Evolutionary conservation across 2,797 vertebrate genomes (phyloP).

Genomic region (Eidolon dupreanum): DNA sequence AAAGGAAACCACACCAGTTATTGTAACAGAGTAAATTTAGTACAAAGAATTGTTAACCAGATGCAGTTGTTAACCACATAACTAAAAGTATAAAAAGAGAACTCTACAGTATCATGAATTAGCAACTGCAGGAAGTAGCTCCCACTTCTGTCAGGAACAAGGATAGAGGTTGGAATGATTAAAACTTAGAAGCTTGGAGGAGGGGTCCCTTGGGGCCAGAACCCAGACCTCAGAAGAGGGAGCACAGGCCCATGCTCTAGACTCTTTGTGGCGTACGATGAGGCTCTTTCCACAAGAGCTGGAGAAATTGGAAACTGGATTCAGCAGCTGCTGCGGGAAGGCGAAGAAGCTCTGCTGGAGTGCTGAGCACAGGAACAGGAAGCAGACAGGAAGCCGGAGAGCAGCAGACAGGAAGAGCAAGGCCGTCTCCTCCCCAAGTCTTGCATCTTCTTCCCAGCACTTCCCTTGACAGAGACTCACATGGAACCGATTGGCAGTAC

Average conservation of each 20-base stretch:
- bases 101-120: not conserved
- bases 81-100: not conserved
- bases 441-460: not conserved
- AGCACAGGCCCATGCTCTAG: not conserved
- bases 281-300: not conserved
- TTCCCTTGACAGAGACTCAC: not conserved
- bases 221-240: not conserved
- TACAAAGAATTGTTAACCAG: conserved; percentile 6
- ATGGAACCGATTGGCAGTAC: not conserved
- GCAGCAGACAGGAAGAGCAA: not conserved
- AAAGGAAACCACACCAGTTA: not conserved
- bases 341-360: not conserved
- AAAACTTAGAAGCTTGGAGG: not conserved
- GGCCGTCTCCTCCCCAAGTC: not conserved
- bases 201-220: too few species aligned
- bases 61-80: not conserved
- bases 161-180: not conserved
- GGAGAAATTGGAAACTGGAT: not conserved
- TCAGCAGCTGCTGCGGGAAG: not conserved
- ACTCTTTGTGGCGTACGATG: not conserved
- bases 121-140: not conserved
- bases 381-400: not conserved
- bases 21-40: not conserved
- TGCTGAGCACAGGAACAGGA: not conserved
- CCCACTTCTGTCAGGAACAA: not conserved